Percentiles rank a stretch among this genome's conserved stretches.
phyloP scores from a whole-genome alignment of 2,888 invertebrate genomes.

The Caenorhabditis sp. region DNA sequence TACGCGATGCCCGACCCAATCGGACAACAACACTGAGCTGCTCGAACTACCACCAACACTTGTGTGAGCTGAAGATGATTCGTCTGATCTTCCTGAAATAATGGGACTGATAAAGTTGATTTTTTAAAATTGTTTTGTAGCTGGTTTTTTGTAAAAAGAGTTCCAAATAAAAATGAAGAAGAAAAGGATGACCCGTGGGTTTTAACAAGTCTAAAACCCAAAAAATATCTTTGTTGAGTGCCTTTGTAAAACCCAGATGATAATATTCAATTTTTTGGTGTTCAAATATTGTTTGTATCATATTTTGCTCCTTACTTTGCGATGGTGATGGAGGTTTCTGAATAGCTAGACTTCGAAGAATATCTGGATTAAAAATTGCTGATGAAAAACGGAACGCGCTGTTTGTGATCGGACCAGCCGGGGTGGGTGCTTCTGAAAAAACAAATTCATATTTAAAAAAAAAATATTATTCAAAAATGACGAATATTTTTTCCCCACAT shows the following conservation, averaged over 20 bases:
- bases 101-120: not conserved
- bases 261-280: no score
- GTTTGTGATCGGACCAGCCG: slow-evolving; percentile 29
- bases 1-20: slow-evolving; percentile 58
- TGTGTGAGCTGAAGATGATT: not conserved
- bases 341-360: slow-evolving; percentile 36
- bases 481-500: no score
- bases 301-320: not conserved
- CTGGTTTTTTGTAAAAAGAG: no score
- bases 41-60: not conserved
- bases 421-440: slow-evolving; percentile 36
- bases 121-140: no score
- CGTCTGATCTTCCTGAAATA: slow-evolving; percentile 5
- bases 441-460: no score
- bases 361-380: slow-evolving; percentile 34
- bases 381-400: slow-evolving; percentile 38
- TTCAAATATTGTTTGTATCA: no score
- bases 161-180: no score
- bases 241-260: no score
- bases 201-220: not conserved
- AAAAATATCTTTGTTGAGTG: not conserved
- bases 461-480: no score
- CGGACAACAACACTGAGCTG: slow-evolving; percentile 32
- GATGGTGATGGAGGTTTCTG: slow-evolving; percentile 32
- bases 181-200: no score